Conservation (phyloP, 2,113 vertebrate genomes). For the Lamprotornis superbus region DNA sequence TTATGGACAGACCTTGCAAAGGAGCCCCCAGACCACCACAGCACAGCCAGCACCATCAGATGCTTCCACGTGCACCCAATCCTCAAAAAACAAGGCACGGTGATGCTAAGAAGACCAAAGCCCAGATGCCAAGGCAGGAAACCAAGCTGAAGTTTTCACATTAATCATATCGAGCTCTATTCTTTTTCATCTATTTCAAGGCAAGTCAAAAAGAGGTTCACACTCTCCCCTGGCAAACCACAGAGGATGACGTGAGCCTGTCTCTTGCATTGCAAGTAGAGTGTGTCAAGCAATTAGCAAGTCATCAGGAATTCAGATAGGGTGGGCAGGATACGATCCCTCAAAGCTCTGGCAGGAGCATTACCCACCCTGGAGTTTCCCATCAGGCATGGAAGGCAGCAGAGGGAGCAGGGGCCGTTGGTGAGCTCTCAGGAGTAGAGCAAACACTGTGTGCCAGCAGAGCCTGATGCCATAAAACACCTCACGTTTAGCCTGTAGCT, state of each 20-base stretch:
- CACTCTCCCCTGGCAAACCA: conserved; percentile 54
- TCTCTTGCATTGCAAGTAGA: conserved; percentile 60
- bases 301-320: conserved; percentile 58
- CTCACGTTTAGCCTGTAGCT: neutral
- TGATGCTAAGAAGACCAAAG: neutral
- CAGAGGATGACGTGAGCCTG: conserved; percentile 52
- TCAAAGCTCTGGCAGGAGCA: conserved; percentile 46
- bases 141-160: conserved; percentile 41
- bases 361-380: conserved; percentile 39
- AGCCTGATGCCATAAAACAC: neutral
- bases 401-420: conserved; percentile 39
- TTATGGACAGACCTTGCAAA: neutral
- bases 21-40: neutral
- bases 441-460: neutral
- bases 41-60: neutral
- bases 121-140: neutral
- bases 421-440: neutral
- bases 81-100: neutral
- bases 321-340: conserved; percentile 41
- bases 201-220: conserved; percentile 52
- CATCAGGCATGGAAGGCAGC: conserved; percentile 13
- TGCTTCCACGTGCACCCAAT: neutral
- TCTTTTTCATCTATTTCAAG: conserved; percentile 57
- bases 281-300: conserved; percentile 66
- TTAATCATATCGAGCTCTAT: conserved; percentile 51